These are phyloP conservation scores for Sipha flava DNA, from an alignment of 1,140 invertebrate genomes.

Conservation along the genomic window DNA sequence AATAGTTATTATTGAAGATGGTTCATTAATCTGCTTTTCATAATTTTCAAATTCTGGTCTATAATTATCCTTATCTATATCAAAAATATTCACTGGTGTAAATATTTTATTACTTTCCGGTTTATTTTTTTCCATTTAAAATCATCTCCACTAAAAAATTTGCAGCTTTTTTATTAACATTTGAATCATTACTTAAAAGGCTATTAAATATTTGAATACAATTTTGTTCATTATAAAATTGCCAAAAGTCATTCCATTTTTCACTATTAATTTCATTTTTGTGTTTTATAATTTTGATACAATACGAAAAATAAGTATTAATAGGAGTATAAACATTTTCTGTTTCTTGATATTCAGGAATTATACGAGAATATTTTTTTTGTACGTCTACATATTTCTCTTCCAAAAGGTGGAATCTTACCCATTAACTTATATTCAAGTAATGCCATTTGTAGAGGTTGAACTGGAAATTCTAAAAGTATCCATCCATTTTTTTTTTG, in stretches of 20 bases:
- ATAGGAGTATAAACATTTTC: background rate
- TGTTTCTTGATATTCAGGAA: background rate
- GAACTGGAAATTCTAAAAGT: background rate
- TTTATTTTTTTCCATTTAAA: background rate
- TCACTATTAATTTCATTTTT: background rate
- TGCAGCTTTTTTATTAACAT: background rate
- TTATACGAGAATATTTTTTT: background rate
- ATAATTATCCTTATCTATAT: background rate
- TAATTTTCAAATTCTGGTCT: background rate
- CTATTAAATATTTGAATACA: background rate
- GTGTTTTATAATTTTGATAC: background rate
- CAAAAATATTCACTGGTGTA: background rate
- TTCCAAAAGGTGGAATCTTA: background rate
- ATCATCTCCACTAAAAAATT: background rate
- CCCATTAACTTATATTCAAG: background rate
- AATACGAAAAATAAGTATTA: background rate
- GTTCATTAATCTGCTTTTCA: background rate
- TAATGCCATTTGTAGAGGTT: constrained; percentile 2
- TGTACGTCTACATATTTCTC: background rate
- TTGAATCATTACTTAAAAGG: background rate
- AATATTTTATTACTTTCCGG: background rate
- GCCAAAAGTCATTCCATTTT: background rate
- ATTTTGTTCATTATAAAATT: background rate
- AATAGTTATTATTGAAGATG: background rate
- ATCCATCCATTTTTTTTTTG: background rate